Base-by-base conservation (phyloP, 1,140 invertebrate genomes). In the Forficula auricularia region DNA sequence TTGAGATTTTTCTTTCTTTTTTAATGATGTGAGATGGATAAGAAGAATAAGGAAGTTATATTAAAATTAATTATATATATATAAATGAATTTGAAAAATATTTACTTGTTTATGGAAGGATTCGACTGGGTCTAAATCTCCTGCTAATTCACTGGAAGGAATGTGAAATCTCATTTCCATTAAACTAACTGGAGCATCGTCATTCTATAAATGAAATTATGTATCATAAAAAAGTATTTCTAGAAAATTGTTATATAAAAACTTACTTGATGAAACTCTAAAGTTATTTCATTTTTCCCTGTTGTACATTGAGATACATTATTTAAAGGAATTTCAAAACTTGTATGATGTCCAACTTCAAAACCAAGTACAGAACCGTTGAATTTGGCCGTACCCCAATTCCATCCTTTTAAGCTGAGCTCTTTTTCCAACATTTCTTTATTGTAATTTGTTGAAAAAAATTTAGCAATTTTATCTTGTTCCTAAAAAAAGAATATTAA, bases 151-250 rank as follows among this genome's bases (percentile, higher is more conserved):
- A 52, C 73, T 81, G 1, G 82, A 68, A 12, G 95, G 95, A 57
- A 98, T 92, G 60, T 96, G 90, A 60, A 98, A 98, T 31, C 96
- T 69, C 76, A 99, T 87, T 67, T 99, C 96, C 72, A 92, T 83
- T 39, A 99, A 65, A 55, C 85, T 89, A 0, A 98, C 89, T 4
- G 92, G 81, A 2, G 90, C 90, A 65, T 99, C 95, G 59, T 99
- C 95, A 67, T 98, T 98, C 72, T 85, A 60, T 20, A 54, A 61
- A 53, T 43, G 41, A 43, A 42, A 46, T n/a, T n/a, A n/a, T n/a
- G n/a, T n/a, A n/a, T n/a, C n/a, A n/a, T n/a, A 47, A 39, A 41
- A 36, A 38, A 6, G 22, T 9, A 19, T n/a, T 27, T 7, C 30
- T 37, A 32, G 0, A 2, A 19, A 18, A 14, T 35, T 22, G 16